Percentiles rank a stretch among this genome's conserved stretches.
These are phyloP conservation scores for Phalacrocorax brasilianus DNA, from an alignment of 2,113 vertebrate species.

Conservation along the genomic window DNA sequence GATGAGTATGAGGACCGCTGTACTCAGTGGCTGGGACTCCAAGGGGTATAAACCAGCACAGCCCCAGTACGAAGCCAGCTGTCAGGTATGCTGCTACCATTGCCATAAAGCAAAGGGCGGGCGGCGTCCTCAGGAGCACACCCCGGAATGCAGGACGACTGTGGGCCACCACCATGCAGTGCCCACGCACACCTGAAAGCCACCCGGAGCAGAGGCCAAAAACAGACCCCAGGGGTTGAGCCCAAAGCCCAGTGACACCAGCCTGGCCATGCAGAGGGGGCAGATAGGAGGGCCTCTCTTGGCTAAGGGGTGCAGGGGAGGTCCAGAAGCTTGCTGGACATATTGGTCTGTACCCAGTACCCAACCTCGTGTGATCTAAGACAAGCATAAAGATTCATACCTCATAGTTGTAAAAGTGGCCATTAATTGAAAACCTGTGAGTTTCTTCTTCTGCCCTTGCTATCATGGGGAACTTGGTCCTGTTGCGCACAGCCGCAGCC, in stretches of 20 bases:
- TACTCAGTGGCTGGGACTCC: fast-evolving
- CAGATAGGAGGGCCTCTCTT: fast-evolving
- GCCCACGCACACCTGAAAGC: fast-evolving
- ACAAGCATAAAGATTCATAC: slow-evolving; percentile 38
- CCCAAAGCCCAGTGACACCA: not conserved
- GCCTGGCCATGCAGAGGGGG: fast-evolving
- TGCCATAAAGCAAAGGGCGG: not conserved
- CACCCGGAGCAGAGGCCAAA: not conserved
- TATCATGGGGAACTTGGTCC: slow-evolving; percentile 47
- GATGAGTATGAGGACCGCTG: fast-evolving
- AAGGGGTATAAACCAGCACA: not conserved
- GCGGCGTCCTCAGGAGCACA: not conserved
- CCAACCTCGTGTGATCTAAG: not conserved
- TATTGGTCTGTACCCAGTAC: not conserved
- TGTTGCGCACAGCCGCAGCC: slow-evolving; percentile 75
- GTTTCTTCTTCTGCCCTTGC: slow-evolving; percentile 70
- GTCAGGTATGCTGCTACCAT: too few species aligned
- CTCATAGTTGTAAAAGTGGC: slow-evolving; percentile 93
- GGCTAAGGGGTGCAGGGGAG: not conserved
- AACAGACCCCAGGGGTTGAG: not conserved
- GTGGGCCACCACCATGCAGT: fast-evolving
- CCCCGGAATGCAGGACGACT: fast-evolving
- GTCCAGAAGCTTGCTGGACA: not conserved
- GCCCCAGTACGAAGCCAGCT: not conserved
- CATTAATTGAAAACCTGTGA: slow-evolving; percentile 90